These are phyloP conservation scores for Xylophagus ater DNA, from an alignment of 2,888 invertebrate genomes.

Conservation along the genomic window DNA sequence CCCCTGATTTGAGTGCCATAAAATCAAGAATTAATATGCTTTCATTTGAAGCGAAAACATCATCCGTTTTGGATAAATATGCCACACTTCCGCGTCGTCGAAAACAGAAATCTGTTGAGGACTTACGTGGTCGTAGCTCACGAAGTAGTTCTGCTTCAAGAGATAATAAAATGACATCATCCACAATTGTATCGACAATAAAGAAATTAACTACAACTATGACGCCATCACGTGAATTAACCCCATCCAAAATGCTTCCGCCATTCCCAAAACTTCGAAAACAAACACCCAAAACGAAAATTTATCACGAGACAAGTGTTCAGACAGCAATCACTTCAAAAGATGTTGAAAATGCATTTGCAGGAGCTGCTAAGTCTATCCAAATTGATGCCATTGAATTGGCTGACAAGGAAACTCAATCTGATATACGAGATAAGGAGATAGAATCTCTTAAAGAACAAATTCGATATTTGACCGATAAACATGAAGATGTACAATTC, in stretches of 20 bases:
- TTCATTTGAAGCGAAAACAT: slow-evolving; percentile 35
- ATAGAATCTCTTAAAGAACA: slow-evolving; percentile 49
- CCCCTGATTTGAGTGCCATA: slow-evolving; percentile 30
- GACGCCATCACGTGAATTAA: slow-evolving; percentile 25
- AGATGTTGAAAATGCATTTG: slow-evolving; percentile 61
- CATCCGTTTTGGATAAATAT: slow-evolving; percentile 54
- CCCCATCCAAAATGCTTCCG: slow-evolving; percentile 37
- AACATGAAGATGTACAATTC: slow-evolving; percentile 49
- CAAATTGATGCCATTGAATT: slow-evolving; percentile 41
- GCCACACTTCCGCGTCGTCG: slow-evolving; percentile 66
- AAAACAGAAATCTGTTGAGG: slow-evolving; percentile 52
- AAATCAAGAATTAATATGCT: slow-evolving; percentile 28
- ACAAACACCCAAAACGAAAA: slow-evolving; percentile 46
- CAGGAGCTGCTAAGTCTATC: slow-evolving; percentile 42
- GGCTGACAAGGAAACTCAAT: slow-evolving; percentile 48
- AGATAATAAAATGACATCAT: slow-evolving; percentile 39
- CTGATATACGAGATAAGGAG: slow-evolving; percentile 54
- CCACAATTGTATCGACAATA: slow-evolving; percentile 27
- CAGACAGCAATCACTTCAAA: slow-evolving; percentile 65
- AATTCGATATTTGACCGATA: slow-evolving; percentile 46
- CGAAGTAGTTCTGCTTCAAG: slow-evolving; percentile 42
- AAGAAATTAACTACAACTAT: slow-evolving; percentile 25
- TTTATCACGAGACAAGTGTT: slow-evolving; percentile 67
- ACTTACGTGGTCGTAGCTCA: slow-evolving; percentile 38
- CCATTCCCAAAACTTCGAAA: slow-evolving; percentile 41